These are phyloP conservation scores for fruit fly (Drosophila melanogaster) DNA, from an alignment of 1,140 invertebrate genomes.

Conservation along the genomic window Release_6_plus_ISO1_MT NT_033779.5:10226501-10227000, in stretches of 20 bases:
- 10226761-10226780: conserved; percentile 46
- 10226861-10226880: conserved; percentile 20
- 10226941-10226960: too few species aligned
- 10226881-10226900: conserved; percentile 5
- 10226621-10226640: neutral
- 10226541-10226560: conserved; percentile 17
- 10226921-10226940: too few species aligned
- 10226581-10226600: conserved; percentile 30
- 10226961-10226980: too few species aligned
- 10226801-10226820: conserved; percentile 35
- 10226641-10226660: conserved; percentile 2
- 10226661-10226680: conserved; percentile 41
- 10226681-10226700: conserved; percentile 34
- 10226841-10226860: conserved; percentile 21
- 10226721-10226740: conserved; percentile 39
- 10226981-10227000: too few species aligned
- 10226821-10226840: conserved; percentile 8
- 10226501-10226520: too few species aligned
- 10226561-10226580: conserved; percentile 18
- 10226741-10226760: conserved; percentile 49
- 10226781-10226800: conserved; percentile 48
- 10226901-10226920: neutral
- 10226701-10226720: conserved; percentile 42
- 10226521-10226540: conserved; percentile 1
- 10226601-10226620: conserved; percentile 15